phyloP scores from a whole-genome alignment of 2,113 vertebrate species.

The Crotophaga sulcirostris region DNA sequence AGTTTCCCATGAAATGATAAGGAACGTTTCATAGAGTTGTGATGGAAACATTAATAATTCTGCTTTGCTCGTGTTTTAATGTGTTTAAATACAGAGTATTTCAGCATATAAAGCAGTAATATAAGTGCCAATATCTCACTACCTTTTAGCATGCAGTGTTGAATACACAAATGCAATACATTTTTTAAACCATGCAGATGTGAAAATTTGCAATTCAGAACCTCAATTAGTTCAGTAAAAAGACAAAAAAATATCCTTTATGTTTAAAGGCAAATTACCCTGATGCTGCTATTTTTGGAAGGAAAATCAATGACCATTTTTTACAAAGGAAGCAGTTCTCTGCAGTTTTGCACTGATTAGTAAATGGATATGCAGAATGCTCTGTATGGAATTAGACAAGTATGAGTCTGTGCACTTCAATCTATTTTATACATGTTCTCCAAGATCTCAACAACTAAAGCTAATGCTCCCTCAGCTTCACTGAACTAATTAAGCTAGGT shows the following conservation, averaged over 20 bases:
- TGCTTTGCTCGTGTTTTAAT: not conserved
- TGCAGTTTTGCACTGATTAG: conserved; percentile 37
- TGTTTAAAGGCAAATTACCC: not conserved
- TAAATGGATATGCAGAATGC: conserved; percentile 23
- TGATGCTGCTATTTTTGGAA: conserved; percentile 29
- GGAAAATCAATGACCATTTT: not conserved
- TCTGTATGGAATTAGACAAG: conserved; percentile 1
- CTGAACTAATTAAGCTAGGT: conserved; percentile 45
- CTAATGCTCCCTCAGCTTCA: conserved; percentile 55
- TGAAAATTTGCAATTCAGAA: conserved; percentile 6
- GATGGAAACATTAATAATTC: not conserved
- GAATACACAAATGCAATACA: not conserved
- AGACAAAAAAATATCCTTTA: not conserved
- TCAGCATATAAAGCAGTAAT: not conserved
- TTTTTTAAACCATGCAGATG: not conserved
- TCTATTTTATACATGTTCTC: conserved; percentile 36
- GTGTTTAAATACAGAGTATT: not conserved
- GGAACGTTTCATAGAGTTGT: not conserved
- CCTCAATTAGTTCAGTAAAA: not conserved
- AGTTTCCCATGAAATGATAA: not conserved
- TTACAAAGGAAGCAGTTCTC: conserved; percentile 7
- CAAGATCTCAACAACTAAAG: conserved; percentile 20
- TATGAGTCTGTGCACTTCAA: conserved; percentile 21
- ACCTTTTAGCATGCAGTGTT: not conserved
- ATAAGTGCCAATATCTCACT: not conserved